These are phyloP conservation scores for Glaucopsyche alexis DNA, from an alignment of 2,888 invertebrate genomes.

Conservation along the genomic window DNA sequence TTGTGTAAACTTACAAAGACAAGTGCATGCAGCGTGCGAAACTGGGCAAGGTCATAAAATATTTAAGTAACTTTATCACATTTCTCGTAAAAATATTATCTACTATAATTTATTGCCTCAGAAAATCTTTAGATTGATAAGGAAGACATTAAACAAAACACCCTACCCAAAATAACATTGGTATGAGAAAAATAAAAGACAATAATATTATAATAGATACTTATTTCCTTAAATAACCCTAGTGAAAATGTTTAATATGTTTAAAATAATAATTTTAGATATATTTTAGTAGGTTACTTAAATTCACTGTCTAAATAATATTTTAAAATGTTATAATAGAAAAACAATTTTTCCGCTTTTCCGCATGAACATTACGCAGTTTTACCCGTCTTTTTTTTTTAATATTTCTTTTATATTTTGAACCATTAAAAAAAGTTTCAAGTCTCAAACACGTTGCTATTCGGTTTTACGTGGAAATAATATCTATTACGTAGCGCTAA, in stretches of 20 bases:
- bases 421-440: not conserved
- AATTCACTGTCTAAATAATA: not conserved
- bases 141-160: not conserved
- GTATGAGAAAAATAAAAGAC: not conserved
- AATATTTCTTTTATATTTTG: not conserved
- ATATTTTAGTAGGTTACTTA: not conserved
- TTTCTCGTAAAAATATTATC: not conserved
- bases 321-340: not conserved
- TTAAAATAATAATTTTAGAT: too few species aligned
- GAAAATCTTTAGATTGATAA: not conserved
- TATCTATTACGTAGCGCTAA: constrained; percentile 39
- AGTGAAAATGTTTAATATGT: too few species aligned
- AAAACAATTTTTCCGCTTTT: not conserved
- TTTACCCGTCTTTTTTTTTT: not conserved
- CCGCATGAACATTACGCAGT: not conserved
- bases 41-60: not conserved
- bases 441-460: not conserved
- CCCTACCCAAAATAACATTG: not conserved
- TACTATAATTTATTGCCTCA: not conserved
- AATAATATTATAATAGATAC: not conserved
- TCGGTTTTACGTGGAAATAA: constrained; percentile 18
- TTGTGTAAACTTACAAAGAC: too few species aligned
- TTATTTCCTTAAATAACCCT: not conserved
- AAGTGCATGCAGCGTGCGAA: not conserved
- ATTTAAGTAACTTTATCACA: not conserved